phyloP scores from a whole-genome alignment of 1,140 invertebrate species.

The Cydia pomonella region DNA sequence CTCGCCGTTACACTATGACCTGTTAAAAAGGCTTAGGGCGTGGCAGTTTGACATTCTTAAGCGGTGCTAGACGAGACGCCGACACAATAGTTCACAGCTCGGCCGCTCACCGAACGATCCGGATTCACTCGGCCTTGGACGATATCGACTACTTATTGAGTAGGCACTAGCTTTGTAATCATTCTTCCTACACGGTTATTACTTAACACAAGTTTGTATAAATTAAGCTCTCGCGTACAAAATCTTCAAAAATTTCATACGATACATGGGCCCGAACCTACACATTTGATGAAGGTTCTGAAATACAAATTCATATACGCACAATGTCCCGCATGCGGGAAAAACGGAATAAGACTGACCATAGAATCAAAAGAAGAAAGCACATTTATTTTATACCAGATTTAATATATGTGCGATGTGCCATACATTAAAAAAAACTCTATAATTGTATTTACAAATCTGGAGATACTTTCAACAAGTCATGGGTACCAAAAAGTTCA shows the following conservation, averaged over 20 bases:
- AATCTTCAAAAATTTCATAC: too few relatives aligned
- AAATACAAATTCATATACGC: background rate
- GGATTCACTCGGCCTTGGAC: slow-evolving; percentile 65
- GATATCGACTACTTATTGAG: slow-evolving; percentile 54
- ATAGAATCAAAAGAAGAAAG: background rate
- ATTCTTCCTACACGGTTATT: background rate
- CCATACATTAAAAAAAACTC: background rate
- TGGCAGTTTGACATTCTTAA: slow-evolving; percentile 69
- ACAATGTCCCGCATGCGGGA: background rate
- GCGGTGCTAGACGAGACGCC: slow-evolving; percentile 39
- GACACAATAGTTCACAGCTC: slow-evolving; percentile 75
- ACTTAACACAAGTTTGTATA: background rate
- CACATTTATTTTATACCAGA: too few relatives aligned
- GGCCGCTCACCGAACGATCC: slow-evolving; percentile 65
- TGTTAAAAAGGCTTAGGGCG: slow-evolving; percentile 51
- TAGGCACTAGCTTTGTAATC: background rate
- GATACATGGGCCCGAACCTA: too few relatives aligned
- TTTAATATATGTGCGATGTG: too few relatives aligned
- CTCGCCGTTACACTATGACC: slow-evolving; percentile 47
- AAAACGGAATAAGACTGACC: background rate
- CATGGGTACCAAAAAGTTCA: background rate
- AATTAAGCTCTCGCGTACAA: too few relatives aligned
- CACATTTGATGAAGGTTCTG: background rate
- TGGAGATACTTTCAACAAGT: background rate
- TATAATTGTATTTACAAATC: background rate